These are phyloP conservation scores for Volucella zonaria DNA, from an alignment of 2,888 invertebrate genomes.

Conservation along the genomic window DNA sequence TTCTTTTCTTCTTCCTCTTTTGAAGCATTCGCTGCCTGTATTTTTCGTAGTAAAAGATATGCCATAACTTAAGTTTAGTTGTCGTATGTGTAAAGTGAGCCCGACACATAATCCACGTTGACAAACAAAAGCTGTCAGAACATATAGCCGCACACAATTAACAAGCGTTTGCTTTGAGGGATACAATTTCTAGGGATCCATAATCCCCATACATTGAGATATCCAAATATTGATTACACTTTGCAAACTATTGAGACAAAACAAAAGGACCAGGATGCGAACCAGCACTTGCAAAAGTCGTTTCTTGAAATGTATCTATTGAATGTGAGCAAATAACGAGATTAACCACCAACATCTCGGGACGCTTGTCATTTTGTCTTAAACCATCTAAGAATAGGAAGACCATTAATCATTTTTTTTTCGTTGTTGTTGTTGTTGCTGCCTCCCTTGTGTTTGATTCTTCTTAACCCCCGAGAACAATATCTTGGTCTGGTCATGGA, in stretches of 20 bases:
- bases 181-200: slow-evolving; percentile 2
- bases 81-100: slow-evolving; percentile 11
- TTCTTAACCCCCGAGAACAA: slow-evolving; percentile 41
- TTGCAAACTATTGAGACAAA: slow-evolving; percentile 52
- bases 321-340: slow-evolving; percentile 22
- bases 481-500: slow-evolving; percentile 66
- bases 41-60: not conserved
- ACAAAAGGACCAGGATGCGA: not conserved
- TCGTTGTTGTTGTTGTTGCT: not conserved
- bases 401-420: slow-evolving; percentile 71
- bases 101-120: slow-evolving; percentile 63
- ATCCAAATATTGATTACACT: slow-evolving; percentile 66
- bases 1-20: too few relatives aligned
- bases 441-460: slow-evolving; percentile 1
- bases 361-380: slow-evolving; percentile 59
- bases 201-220: slow-evolving; percentile 43
- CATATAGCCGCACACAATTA: slow-evolving; percentile 57
- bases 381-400: slow-evolving; percentile 46
- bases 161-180: slow-evolving; percentile 24
- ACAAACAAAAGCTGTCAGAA: slow-evolving; percentile 64
- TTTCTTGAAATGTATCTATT: slow-evolving; percentile 13
- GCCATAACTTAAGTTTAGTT: not conserved
- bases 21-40: not conserved
- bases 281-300: slow-evolving; percentile 25
- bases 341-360: slow-evolving; percentile 57